These are phyloP conservation scores for Vidua chalybeata DNA, from an alignment of 2,113 vertebrate species.

Conservation along the genomic window DNA sequence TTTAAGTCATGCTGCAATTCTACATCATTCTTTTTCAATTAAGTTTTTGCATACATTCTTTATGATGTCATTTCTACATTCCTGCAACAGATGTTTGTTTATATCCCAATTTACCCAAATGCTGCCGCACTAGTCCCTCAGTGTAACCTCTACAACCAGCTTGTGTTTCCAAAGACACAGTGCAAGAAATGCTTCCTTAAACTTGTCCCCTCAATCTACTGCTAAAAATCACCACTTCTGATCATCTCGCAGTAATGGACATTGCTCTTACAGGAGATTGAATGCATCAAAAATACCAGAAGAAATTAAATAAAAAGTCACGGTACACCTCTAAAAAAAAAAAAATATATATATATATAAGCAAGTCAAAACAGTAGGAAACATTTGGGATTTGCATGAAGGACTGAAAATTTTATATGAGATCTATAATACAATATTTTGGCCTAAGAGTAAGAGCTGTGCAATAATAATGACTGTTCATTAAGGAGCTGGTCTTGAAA, in stretches of 20 bases:
- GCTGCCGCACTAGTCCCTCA: slow-evolving; percentile 66
- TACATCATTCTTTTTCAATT: slow-evolving; percentile 82
- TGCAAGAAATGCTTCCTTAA: slow-evolving; percentile 52
- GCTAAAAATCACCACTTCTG: slow-evolving; percentile 18
- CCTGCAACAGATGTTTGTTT: slow-evolving; percentile 82
- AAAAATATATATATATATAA: neutral
- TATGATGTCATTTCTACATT: slow-evolving; percentile 84
- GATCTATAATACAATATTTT: neutral
- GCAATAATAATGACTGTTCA: neutral
- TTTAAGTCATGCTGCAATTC: slow-evolving; percentile 74
- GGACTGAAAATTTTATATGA: neutral
- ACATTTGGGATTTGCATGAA: neutral
- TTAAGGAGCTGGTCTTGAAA: neutral
- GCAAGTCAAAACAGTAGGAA: neutral
- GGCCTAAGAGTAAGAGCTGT: neutral
- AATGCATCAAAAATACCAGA: neutral
- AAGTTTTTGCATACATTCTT: slow-evolving; percentile 82
- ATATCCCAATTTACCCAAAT: slow-evolving; percentile 77
- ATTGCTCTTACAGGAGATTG: neutral
- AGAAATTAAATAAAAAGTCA: neutral
- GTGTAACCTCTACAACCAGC: slow-evolving; percentile 63
- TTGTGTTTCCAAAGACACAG: slow-evolving; percentile 39
- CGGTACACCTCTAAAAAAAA: neutral
- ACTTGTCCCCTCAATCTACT: neutral
- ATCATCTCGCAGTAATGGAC: neutral